Base-by-base conservation (phyloP, 2,113 vertebrate genomes). In the Eudyptes chrysolophus region DNA sequence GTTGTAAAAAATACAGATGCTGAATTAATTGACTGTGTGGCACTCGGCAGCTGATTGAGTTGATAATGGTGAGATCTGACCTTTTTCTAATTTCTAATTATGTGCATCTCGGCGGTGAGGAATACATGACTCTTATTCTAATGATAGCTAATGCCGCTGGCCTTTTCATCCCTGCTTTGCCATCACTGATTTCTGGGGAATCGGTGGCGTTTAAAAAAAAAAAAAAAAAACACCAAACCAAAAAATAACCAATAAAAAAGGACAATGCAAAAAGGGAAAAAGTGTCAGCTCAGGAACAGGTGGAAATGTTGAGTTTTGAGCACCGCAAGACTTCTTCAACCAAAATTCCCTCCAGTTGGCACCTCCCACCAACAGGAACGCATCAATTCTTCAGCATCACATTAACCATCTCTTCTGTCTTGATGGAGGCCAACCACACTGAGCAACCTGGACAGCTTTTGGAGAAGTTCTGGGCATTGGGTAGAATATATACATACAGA, bases 1-100 rank as follows among this genome's bases (percentile, higher is more conserved):
- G 98, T 99, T 99, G 98, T 99, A 99, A 99, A 99, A 99, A 99
- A 99, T 99, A 99, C 99, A 99, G 99, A 99, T 99, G 99, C 99
- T 99, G 99, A 99, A 99, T 99, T 99, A 99, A 99, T 99, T 99
- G 99, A 99, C 99, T 99, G 99, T 99, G 99, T 98, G 98, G 98
- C 98, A 98, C 98, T 99, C 98, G 96, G 99, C 98, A 97, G 98
- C 98, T 99, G 98, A 99, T 99, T 98, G 98, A 98, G 98, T 98
- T 97, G 98, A 98, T 99, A 99, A 99, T 98, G 98, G 98, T 97
- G 98, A 97, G 98, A 98, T 98, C 98, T 99, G 98, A 99, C 98
- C 98, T 99, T 99, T 99, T 98, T 98, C 98, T 99, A 98, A 99
- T 99, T 99, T 99, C 98, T 99, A 99, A 99, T 99, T 99, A 99